Percentiles rank a stretch among this genome's conserved stretches.
Evolutionary conservation across 53 echinoderm and acorn worm species (phyloP).

Genomic region (Zoroaster sp.): DNA sequence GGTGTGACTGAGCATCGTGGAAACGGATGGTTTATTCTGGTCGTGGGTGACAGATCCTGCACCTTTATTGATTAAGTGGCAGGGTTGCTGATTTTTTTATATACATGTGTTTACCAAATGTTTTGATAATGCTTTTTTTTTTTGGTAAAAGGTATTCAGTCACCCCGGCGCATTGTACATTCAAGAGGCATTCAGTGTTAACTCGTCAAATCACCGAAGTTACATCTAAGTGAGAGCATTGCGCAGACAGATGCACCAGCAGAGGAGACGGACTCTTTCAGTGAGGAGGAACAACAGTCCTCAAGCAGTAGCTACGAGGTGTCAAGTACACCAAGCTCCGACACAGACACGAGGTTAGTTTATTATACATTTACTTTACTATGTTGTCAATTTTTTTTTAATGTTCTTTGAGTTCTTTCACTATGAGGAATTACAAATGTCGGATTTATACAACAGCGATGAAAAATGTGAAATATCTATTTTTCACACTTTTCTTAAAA

Average conservation of each 20-base stretch:
- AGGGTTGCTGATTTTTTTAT: no score
- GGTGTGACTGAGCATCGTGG: no score
- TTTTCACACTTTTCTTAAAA: no score
- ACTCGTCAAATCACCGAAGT: not conserved
- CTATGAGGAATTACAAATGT: not conserved
- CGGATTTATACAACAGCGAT: no score
- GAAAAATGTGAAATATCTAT: no score
- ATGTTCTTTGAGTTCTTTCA: not conserved
- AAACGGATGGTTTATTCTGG: no score
- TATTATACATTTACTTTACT: not conserved
- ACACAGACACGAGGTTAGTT: conserved; percentile 3
- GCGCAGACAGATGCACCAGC: not conserved
- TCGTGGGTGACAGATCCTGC: no score
- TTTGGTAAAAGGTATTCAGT: not conserved
- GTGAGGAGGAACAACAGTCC: not conserved
- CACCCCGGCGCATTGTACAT: not conserved
- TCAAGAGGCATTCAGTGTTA: not conserved
- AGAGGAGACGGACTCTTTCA: not conserved
- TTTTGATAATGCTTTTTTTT: no score
- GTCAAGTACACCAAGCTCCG: conserved; percentile 5
- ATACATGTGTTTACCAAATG: no score
- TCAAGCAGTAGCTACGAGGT: not conserved
- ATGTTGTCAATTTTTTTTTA: not conserved
- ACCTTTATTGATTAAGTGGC: no score
- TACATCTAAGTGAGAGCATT: not conserved